These are phyloP conservation scores for Tanytarsus gracilentus DNA, from an alignment of 2,888 invertebrate genomes.

Conservation along the genomic window DNA sequence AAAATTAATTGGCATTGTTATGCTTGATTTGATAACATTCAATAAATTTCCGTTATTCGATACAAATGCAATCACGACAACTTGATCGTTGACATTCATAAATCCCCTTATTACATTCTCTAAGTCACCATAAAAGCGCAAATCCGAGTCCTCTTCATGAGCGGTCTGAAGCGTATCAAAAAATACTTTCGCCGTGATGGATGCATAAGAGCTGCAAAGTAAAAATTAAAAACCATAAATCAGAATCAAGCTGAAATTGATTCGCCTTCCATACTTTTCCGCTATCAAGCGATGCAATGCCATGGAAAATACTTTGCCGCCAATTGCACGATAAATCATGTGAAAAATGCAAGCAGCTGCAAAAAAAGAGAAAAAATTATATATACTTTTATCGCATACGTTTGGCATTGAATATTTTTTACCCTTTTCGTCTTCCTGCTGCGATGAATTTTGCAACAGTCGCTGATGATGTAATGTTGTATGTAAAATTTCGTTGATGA, in stretches of 20 bases:
- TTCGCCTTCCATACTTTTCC: neutral
- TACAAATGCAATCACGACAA: too few relatives aligned
- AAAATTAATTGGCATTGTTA: neutral
- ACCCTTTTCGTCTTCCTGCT: too few relatives aligned
- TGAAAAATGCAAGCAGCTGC: conserved; percentile 18
- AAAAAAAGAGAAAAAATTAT: neutral
- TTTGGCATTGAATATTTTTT: neutral
- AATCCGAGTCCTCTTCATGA: neutral
- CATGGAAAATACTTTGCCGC: neutral
- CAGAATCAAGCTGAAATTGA: neutral
- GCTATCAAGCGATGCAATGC: neutral
- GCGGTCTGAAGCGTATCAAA: neutral
- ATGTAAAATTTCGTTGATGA: conserved; percentile 6
- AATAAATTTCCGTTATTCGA: neutral
- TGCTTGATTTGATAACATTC: neutral
- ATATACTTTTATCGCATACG: neutral
- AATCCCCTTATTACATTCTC: neutral
- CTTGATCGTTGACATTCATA: too few relatives aligned
- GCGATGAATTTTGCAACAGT: too few relatives aligned
- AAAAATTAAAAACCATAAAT: conserved; percentile 18
- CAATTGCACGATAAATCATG: conserved; percentile 15
- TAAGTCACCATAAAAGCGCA: neutral
- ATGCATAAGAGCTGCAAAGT: neutral
- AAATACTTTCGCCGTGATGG: neutral
- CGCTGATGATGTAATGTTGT: neutral